Percentiles rank a stretch among this genome's conserved stretches.
phyloP scores from a whole-genome alignment of 1,140 invertebrate species.

The Zaprionus vittiger region DNA sequence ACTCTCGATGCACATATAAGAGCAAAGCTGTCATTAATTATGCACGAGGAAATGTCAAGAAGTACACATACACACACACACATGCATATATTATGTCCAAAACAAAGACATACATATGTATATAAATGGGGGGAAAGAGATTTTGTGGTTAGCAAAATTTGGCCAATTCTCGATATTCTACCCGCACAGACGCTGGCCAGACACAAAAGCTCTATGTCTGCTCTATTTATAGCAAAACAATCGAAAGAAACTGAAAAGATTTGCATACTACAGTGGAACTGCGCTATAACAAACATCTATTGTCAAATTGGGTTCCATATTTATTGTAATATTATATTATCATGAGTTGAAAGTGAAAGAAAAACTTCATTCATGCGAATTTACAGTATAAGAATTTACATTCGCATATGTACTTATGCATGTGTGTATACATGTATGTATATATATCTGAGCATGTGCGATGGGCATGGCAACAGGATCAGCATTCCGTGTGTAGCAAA shows the following conservation, averaged over 20 bases:
- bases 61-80: background rate
- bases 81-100: conserved; percentile 15
- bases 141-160: conserved; percentile 14
- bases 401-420: background rate
- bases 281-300: background rate
- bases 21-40: conserved; percentile 46
- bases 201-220: conserved; percentile 21
- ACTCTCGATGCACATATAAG: conserved; percentile 28
- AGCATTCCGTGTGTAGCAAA: conserved; percentile 24
- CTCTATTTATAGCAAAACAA: conserved; percentile 45
- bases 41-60: conserved; percentile 32
- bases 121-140: background rate
- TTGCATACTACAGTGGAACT: conserved; percentile 20
- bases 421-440: conserved; percentile 18
- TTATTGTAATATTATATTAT: background rate
- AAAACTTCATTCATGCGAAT: background rate
- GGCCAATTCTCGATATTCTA: conserved; percentile 26
- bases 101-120: conserved; percentile 7
- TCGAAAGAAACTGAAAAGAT: conserved; percentile 35
- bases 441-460: conserved; percentile 36
- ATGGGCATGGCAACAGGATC: conserved; percentile 75
- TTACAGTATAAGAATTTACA: background rate
- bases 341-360: background rate
- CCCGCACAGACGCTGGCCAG: conserved; percentile 34
- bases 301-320: background rate